Percentiles rank a stretch among this genome's conserved stretches.
These are phyloP conservation scores for Oreortyx pictus DNA, from an alignment of 2,797 vertebrate genomes.

Conservation along the genomic window DNA sequence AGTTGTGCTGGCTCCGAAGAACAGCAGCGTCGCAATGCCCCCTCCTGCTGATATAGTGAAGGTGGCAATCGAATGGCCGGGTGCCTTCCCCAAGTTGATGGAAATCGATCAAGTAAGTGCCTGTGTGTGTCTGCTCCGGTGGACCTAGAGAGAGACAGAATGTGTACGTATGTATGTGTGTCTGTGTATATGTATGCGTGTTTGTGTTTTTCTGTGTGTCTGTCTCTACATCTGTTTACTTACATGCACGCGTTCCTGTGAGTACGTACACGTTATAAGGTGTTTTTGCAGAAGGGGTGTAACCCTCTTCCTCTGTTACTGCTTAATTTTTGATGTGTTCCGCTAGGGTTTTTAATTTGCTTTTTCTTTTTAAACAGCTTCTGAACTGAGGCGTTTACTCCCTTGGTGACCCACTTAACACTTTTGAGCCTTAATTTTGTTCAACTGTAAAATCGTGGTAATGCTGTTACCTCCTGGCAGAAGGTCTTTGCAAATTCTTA, in stretches of 20 bases:
- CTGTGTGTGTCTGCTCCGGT: neutral
- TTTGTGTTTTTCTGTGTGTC: neutral
- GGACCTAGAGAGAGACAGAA: neutral
- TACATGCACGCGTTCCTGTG: neutral
- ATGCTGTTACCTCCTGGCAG: neutral
- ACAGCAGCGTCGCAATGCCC: constrained; percentile 84
- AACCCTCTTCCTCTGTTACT: neutral
- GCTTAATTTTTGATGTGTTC: neutral
- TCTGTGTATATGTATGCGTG: neutral
- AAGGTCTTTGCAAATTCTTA: neutral
- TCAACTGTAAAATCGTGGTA: constrained; percentile 1
- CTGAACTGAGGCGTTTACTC: neutral
- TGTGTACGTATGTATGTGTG: neutral
- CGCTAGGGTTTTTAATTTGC: neutral
- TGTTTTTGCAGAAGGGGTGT: neutral
- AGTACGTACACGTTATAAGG: neutral
- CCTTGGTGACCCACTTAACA: constrained; percentile 14
- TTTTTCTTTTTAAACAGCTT: constrained; percentile 4
- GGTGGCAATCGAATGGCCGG: constrained; percentile 98
- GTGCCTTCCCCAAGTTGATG: constrained; percentile 96
- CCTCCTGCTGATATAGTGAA: constrained; percentile 96
- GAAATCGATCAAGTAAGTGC: constrained; percentile 96
- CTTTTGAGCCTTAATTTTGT: constrained; percentile 12
- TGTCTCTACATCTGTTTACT: neutral
- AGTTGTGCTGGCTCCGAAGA: constrained; percentile 47